Evolutionary conservation across 2,797 vertebrate genomes (phyloP).

Genomic region (Sebastes kiyomatsui): DNA sequence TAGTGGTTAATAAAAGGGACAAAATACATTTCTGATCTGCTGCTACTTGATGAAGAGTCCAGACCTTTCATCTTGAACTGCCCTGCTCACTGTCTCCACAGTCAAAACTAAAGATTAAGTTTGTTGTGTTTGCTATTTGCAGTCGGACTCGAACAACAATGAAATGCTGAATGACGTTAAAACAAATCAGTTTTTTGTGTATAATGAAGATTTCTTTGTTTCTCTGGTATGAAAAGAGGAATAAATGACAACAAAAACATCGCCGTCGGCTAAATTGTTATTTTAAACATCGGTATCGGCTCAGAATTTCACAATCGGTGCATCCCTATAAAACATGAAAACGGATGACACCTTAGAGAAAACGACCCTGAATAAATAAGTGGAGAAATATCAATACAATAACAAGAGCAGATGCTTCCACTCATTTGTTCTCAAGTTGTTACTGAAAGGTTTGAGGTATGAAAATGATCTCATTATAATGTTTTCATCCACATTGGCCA

Average conservation of each 20-base stretch:
- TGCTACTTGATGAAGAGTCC: too few relatives aligned
- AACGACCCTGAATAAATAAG: background rate
- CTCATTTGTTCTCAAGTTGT: background rate
- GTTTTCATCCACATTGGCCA: accelerated
- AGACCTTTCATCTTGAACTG: background rate
- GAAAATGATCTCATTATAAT: background rate
- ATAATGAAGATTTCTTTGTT: too few relatives aligned
- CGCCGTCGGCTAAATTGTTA: accelerated
- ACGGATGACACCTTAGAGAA: background rate
- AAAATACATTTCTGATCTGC: background rate
- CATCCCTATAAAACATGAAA: background rate
- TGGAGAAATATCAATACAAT: background rate
- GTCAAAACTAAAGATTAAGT: too few relatives aligned
- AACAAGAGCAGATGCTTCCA: background rate
- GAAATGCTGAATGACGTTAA: too few relatives aligned
- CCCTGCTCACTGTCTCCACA: too few relatives aligned
- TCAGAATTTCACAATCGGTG: too few relatives aligned
- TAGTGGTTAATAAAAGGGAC: background rate
- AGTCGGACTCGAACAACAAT: too few relatives aligned
- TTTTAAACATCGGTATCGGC: too few relatives aligned
- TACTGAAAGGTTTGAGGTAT: background rate
- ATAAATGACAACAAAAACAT: too few relatives aligned
- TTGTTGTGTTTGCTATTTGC: too few relatives aligned
- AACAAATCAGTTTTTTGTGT: too few relatives aligned
- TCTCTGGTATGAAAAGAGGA: too few relatives aligned